Percentiles rank a stretch among this genome's conserved stretches.
Evolutionary conservation across 2,888 invertebrate genomes (phyloP).

Genomic region (Apomyelois bistriatella): DNA sequence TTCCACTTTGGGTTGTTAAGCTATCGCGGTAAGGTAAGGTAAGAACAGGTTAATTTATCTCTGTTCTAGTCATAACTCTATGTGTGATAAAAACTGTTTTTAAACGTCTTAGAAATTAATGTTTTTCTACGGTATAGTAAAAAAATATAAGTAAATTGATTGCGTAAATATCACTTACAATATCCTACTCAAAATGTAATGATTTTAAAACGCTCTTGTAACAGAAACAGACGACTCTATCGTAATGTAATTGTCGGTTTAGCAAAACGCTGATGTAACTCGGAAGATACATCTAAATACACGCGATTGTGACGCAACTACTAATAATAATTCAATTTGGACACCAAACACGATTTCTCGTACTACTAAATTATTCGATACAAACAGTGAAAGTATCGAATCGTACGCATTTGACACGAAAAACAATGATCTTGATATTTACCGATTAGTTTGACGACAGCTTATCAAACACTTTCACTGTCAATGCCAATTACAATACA

Average conservation of each 20-base stretch:
- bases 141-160: not conserved
- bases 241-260: constrained; percentile 20
- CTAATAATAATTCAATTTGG: constrained; percentile 22
- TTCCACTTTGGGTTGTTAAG: too few species aligned
- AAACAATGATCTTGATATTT: constrained; percentile 46
- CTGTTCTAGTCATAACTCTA: too few species aligned
- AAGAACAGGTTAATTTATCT: too few species aligned
- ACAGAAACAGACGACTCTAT: constrained; percentile 6
- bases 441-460: constrained; percentile 41
- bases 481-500: constrained; percentile 58
- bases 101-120: too few species aligned
- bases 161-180: constrained; percentile 4
- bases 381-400: constrained; percentile 39
- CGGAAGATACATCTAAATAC: constrained; percentile 16
- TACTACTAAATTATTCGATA: constrained; percentile 30
- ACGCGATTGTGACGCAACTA: constrained; percentile 22
- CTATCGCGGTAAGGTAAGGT: too few species aligned
- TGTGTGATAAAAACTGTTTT: too few species aligned
- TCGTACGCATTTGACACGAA: constrained; percentile 18
- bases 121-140: too few species aligned
- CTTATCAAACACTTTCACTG: constrained; percentile 55
- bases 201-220: too few species aligned
- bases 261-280: constrained; percentile 18
- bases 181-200: not conserved
- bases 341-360: constrained; percentile 19